Base-by-base conservation (phyloP, 2,113 vertebrate genomes). In the Polypterus bichir region DNA sequence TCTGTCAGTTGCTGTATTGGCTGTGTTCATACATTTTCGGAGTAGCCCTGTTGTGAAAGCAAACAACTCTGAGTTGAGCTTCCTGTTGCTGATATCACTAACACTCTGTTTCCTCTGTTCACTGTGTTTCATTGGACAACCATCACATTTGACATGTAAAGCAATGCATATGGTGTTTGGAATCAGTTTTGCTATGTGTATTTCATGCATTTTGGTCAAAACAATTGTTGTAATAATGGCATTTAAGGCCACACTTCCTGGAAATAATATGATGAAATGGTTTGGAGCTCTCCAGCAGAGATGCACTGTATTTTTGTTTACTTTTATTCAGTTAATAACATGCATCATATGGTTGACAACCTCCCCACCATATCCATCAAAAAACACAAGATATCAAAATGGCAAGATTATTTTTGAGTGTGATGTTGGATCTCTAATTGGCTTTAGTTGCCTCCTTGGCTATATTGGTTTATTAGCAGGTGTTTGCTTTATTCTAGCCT, bases 321-420 rank as follows among this genome's bases (percentile, higher is more conserved):
- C 55, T 7, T 47, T 11, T 4, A 54, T 51, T 47, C 61, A 62
- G 5, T 51, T 53, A 27, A 54, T 51, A 9, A 51, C 55, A 3
- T 62, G 61, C 46, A 4, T 45, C 11, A 53, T 53, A 47, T 62
- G 61, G 61, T 27, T 62, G 10, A 10, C 55, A 9, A 62, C 55
- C n/a, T 46, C 48, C n/a, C 61, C 61, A 47, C 61, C 61, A 27
- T 8, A 54, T 7, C 61, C 61, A 47, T 2, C 55, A 9, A 53
- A 47, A 56, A 62, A 45, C 44, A 54, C 61, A 62, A 62, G 46
- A 62, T 62, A 51, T 60, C n/a, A 53, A 47, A 56, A 62, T 47
- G 46, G 53, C 61, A 62, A 62, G 46, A 62, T 62, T 8, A 62
- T 62, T 55, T 27, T 62, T 51, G 61, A 62, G 55, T 62, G 61